Percentiles rank a stretch among this genome's conserved stretches.
Conservation (phyloP, 2,797 vertebrate genomes). For the Tangara arthus region DNA sequence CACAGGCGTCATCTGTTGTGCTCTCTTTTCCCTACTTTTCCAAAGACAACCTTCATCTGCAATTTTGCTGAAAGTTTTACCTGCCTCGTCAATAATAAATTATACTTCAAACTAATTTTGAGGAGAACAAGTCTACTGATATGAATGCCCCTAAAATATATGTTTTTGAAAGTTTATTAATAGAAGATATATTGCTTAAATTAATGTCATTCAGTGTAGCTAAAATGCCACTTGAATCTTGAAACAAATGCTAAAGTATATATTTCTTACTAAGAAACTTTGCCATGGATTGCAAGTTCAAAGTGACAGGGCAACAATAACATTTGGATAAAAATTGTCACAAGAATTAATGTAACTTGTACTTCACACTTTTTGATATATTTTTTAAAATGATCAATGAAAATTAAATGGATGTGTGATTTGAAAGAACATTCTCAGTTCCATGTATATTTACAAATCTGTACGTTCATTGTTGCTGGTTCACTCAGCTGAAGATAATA, state of each 20-base stretch:
- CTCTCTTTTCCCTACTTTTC: not conserved
- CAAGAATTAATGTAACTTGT: not conserved
- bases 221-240: not conserved
- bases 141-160: not conserved
- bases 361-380: not conserved
- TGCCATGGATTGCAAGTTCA: not conserved
- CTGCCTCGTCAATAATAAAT: not conserved
- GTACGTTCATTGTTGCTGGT: not conserved
- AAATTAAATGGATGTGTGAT: not conserved
- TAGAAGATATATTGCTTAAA: not conserved
- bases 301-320: not conserved
- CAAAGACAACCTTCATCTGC: not conserved
- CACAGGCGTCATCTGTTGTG: not conserved
- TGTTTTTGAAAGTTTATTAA: not conserved
- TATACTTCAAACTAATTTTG: not conserved
- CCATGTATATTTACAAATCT: not conserved
- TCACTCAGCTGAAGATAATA: slow-evolving; percentile 36
- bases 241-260: not conserved
- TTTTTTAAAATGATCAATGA: not conserved
- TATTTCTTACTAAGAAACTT: slow-evolving; percentile 10
- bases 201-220: not conserved
- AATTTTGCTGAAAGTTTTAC: not conserved
- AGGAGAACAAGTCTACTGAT: not conserved
- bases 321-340: slow-evolving; percentile 15
- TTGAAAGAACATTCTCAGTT: not conserved